phyloP scores from a whole-genome alignment of 2,113 vertebrate species.

The Capra hircus region DNA sequence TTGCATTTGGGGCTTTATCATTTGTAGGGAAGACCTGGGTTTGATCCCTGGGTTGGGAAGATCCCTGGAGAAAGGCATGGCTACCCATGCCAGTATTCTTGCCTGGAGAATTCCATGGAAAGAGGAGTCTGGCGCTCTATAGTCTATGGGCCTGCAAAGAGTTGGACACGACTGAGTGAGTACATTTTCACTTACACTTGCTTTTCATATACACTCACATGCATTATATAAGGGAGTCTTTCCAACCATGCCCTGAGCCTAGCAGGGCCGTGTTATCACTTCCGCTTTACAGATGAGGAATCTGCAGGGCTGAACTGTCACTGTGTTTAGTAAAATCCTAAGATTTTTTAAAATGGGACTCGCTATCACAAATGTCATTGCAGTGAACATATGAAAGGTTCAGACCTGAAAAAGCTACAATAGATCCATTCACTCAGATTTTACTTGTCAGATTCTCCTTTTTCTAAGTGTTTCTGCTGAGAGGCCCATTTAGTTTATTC shows the following conservation, averaged over 20 bases:
- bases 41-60: not conserved
- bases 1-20: not conserved
- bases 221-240: not conserved
- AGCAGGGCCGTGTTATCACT: not conserved
- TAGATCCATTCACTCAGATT: not conserved
- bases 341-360: not conserved
- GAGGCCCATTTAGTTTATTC: not conserved
- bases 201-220: not conserved
- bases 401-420: not conserved
- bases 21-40: not conserved
- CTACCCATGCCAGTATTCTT: not conserved
- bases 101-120: not conserved
- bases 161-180: not conserved
- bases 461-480: not conserved
- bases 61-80: not conserved
- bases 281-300: not conserved
- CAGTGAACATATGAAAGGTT: not conserved
- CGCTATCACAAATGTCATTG: not conserved
- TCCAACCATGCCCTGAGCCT: not conserved
- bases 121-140: accelerated
- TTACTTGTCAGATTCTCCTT: not conserved
- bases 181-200: not conserved
- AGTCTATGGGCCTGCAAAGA: not conserved
- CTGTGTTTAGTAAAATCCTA: not conserved
- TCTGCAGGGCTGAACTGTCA: not conserved